Evolutionary conservation across 2,113 vertebrate species (phyloP).

Genomic region (Collichthys lucidus): DNA sequence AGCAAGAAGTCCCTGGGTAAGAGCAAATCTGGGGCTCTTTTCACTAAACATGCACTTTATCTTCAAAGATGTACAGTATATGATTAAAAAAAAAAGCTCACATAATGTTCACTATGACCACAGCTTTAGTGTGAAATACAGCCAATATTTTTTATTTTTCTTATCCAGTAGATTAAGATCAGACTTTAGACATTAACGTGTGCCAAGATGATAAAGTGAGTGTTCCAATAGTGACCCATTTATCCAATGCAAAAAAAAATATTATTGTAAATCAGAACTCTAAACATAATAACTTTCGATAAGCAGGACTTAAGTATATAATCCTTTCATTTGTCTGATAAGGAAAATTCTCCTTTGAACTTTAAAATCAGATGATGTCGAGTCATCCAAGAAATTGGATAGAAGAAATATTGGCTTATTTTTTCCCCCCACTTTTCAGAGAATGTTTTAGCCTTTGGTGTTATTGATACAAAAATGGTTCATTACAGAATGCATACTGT

Average conservation of each 20-base stretch:
- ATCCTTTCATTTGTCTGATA: slow-evolving; percentile 30
- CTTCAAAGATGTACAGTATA: slow-evolving; percentile 44
- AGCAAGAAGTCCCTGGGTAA: no score
- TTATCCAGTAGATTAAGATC: slow-evolving; percentile 71
- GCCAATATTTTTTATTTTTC: slow-evolving; percentile 48
- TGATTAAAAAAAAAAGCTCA: slow-evolving; percentile 25
- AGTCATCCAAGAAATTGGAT: background rate
- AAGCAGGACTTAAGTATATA: slow-evolving; percentile 10
- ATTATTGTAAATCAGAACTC: background rate
- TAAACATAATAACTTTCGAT: slow-evolving; percentile 13
- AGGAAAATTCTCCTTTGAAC: slow-evolving; percentile 10
- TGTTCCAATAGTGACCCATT: slow-evolving; percentile 23
- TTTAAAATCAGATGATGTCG: slow-evolving; percentile 10
- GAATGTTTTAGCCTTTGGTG: background rate
- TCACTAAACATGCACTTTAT: slow-evolving; percentile 14
- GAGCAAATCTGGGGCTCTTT: no score
- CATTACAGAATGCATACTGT: slow-evolving; percentile 43
- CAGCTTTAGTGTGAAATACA: slow-evolving; percentile 56
- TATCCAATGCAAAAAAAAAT: slow-evolving; percentile 30
- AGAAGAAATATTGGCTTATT: background rate
- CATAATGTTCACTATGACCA: slow-evolving; percentile 40
- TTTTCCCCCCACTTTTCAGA: background rate
- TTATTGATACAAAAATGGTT: slow-evolving; percentile 30
- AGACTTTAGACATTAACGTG: slow-evolving; percentile 38
- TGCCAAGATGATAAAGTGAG: slow-evolving; percentile 34